Percentiles rank a stretch among this genome's conserved stretches.
Evolutionary conservation across 2,797 vertebrate genomes (phyloP).

Genomic region (Lepilemur ruficaudatus): DNA sequence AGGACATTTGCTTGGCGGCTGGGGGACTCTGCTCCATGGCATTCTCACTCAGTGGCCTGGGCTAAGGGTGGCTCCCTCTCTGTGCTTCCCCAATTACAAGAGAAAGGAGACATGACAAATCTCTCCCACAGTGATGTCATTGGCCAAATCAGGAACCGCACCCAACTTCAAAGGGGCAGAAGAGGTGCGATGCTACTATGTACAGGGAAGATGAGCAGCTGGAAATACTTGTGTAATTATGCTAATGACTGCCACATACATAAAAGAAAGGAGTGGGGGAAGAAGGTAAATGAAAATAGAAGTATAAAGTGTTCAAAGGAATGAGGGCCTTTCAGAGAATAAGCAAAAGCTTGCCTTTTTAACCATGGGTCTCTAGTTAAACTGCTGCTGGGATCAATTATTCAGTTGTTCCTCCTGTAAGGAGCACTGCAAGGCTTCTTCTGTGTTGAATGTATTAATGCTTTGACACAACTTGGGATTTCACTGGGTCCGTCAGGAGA

Average conservation of each 20-base stretch:
- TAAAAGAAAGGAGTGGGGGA: neutral
- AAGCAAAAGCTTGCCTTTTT: neutral
- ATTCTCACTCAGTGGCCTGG: neutral
- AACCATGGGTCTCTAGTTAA: neutral
- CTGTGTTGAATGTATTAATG: slow-evolving; percentile 1
- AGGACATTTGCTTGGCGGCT: neutral
- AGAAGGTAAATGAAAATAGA: neutral
- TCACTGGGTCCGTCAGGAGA: neutral
- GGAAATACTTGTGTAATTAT: neutral
- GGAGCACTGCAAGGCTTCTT: neutral
- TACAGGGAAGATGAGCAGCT: neutral
- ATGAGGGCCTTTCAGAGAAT: neutral
- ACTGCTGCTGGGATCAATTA: slow-evolving; percentile 29
- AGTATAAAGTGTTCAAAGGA: neutral
- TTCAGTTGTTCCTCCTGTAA: slow-evolving; percentile 44
- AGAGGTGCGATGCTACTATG: neutral
- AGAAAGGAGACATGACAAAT: neutral
- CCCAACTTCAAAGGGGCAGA: neutral
- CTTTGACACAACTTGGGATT: slow-evolving; percentile 22
- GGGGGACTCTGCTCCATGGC: neutral
- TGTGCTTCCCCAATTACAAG: neutral
- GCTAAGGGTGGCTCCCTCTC: neutral
- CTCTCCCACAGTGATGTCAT: neutral
- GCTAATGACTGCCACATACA: neutral
- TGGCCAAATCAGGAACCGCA: neutral